These are phyloP conservation scores for Byasa hedistus DNA, from an alignment of 2,888 invertebrate species.

Conservation along the genomic window DNA sequence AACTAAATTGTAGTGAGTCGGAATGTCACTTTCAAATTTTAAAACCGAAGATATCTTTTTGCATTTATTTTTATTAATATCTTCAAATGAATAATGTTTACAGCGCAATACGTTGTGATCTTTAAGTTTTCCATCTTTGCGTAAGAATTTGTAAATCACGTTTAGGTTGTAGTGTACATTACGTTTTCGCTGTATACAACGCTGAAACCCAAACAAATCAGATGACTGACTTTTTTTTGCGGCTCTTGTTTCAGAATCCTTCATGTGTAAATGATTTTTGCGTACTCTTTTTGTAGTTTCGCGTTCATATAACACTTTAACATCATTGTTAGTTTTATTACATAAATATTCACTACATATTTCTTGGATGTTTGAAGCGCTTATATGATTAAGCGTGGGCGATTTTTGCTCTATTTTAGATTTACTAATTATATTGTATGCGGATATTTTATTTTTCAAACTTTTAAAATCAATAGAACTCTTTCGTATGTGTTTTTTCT, in stretches of 20 bases:
- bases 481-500: constrained; percentile 15
- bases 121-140: constrained; percentile 15
- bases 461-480: constrained; percentile 15
- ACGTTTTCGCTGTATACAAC: constrained; percentile 19
- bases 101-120: constrained; percentile 17
- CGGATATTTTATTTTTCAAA: constrained; percentile 17
- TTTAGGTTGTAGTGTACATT: constrained; percentile 23
- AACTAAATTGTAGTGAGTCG: constrained; percentile 25
- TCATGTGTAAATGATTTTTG: constrained; percentile 5
- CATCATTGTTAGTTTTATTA: constrained; percentile 9
- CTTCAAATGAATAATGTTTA: constrained; percentile 27
- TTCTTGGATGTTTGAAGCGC: constrained; percentile 2
- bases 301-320: constrained; percentile 20
- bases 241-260: constrained; percentile 1
- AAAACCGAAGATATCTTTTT: constrained; percentile 22
- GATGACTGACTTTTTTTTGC: constrained; percentile 12
- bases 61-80: constrained; percentile 12
- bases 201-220: constrained; percentile 27
- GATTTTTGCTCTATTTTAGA: constrained; percentile 6
- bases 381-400: neutral
- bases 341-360: neutral
- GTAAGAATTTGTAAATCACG: constrained; percentile 29
- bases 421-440: constrained; percentile 7
- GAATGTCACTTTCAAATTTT: constrained; percentile 11
- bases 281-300: constrained; percentile 8